Base-by-base conservation (phyloP, 1,140 invertebrate species). In the Tetragnatha versicolor region DNA sequence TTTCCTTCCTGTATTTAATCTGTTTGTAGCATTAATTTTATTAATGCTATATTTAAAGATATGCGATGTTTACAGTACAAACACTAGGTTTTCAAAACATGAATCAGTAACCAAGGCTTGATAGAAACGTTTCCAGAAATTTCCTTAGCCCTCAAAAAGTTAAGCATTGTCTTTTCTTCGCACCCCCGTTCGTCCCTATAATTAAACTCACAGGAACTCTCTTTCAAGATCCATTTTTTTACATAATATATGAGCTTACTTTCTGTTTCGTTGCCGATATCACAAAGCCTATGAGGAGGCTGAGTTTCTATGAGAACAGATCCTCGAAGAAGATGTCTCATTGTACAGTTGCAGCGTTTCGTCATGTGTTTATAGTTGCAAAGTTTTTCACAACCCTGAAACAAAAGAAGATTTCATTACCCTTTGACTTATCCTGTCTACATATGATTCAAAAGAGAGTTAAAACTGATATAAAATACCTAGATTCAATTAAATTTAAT, bases 371-470 rank as follows among this genome's bases (percentile, higher is more conserved):
- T 20, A 6, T 60, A 61, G 0, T 27, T 58, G 27, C 70, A 73
- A 0, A 22, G 22, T 25, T 73, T 73, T 27, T 73, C 70, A 27
- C 70, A 73, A n/a, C 55, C 70, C 70, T 73, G 29, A 14, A 14
- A 55, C 9, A 9, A 33, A 3, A 58, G 35, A 6, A n/a, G 6
- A 55, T 2, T 14, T 2, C 25, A 20, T 12, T 6, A 49, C n/a
- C 10, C n/a, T 20, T 49, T 49, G 6, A 17, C 47, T 45, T 45
- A 9, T 45, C 39, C 17, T 45, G 9, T 45, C 17, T 45, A 9
- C 17, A 9, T 9, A 45, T 45, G 9, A 9, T 45, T 45, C 17
- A 45, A 45, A 45, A 45, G 39, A 45, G 9, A 45, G 17, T 45
- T 17, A 45, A 45, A 45, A 9, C 17, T 9, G 39, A 45, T 45